Evolutionary conservation across 2,888 invertebrate genomes (phyloP), one percentile per base, ranked within the genome.

Genomic region (Ophraella communa): DNA sequence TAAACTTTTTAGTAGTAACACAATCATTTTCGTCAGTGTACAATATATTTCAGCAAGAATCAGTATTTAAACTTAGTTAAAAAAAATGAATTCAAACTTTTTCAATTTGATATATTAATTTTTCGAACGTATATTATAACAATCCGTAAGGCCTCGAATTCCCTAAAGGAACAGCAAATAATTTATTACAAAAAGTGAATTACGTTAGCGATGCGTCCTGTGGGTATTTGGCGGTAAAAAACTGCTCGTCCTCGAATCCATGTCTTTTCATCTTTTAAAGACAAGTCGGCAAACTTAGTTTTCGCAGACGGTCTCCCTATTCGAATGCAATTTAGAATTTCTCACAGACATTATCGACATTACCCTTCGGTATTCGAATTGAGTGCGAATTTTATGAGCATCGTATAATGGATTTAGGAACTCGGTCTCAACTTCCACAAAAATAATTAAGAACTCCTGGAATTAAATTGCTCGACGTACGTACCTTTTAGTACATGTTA

Each of bases 381-480:
- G 47, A 57, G 47, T 49, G 52, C 27, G 53, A 60, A 44, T 60
- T 60, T 53, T 60, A 42, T 44, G 53, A 60, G 60, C 18, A 44
- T 44, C 52, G 27, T 33, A 27, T 51, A 60, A 60, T 60, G 30
- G 60, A 60, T 60, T 60, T 44, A 53, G 60, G 42, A 52, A 60
- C 20, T 59, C 59, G 51, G 51, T 59, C 51, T 52, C 51, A 59
- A 59, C 59, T 52, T 44, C 53, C 53, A 30, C 52, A 53, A 60
- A 60, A 60, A 60, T 60, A 60, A 60, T 60, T 60, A 60, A 60
- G 60, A 60, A 60, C 60, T 60, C 17, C 49, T 27, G 52, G 21
- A 60, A 60, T 60, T 60, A 44, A 60, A 60, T 60, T 53, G 60
- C 60, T 42, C 23, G 53, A 53, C 60, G 60, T 60, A 60, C 53